A percentile compares a stretch with the other conserved stretches of the same genome.
phyloP scores from a whole-genome alignment of 92 coral and sea anemone species.

The Ricordea florida region DNA sequence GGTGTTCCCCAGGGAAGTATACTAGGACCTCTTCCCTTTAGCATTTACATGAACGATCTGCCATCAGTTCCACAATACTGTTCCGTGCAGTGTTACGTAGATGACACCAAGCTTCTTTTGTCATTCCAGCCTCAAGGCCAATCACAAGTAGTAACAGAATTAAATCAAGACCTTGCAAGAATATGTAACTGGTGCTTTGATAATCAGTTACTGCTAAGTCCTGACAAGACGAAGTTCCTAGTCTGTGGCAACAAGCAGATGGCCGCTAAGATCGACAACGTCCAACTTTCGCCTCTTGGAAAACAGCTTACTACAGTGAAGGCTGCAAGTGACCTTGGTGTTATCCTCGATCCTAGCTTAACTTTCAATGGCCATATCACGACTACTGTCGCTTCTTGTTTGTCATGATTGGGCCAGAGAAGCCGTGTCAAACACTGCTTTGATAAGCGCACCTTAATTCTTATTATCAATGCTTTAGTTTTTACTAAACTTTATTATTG shows the following conservation, averaged over 20 bases:
- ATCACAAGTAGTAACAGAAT: constrained; percentile 4
- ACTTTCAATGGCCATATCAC: constrained; percentile 35
- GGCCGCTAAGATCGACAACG: constrained; percentile 30
- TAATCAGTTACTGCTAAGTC: constrained; percentile 44
- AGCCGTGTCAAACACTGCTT: constrained; percentile 34
- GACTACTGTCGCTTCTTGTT: constrained; percentile 15
- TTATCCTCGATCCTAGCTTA: constrained; percentile 12
- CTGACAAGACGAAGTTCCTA: constrained; percentile 50
- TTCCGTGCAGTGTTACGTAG: constrained; percentile 38
- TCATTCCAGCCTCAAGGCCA: constrained; percentile 16
- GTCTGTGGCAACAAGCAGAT: constrained; percentile 42
- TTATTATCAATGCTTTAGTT: constrained; percentile 10
- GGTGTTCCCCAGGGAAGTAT: too few relatives aligned
- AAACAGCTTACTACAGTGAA: constrained; percentile 18
- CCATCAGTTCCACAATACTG: too few relatives aligned
- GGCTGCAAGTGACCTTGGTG: constrained; percentile 48
- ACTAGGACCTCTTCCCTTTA: too few relatives aligned
- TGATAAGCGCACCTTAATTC: background rate
- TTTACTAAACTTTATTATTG: constrained; percentile 37
- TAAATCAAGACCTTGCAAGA: constrained; percentile 49
- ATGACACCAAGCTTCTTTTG: constrained; percentile 43
- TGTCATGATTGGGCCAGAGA: constrained; percentile 36
- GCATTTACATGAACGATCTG: too few relatives aligned
- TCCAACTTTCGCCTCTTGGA: constrained; percentile 30
- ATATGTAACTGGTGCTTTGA: constrained; percentile 27